A percentile compares a stretch with the other conserved stretches of the same genome.
Conservation (phyloP, 2,888 invertebrate genomes). For the Lasioglossum pauxillum region DNA sequence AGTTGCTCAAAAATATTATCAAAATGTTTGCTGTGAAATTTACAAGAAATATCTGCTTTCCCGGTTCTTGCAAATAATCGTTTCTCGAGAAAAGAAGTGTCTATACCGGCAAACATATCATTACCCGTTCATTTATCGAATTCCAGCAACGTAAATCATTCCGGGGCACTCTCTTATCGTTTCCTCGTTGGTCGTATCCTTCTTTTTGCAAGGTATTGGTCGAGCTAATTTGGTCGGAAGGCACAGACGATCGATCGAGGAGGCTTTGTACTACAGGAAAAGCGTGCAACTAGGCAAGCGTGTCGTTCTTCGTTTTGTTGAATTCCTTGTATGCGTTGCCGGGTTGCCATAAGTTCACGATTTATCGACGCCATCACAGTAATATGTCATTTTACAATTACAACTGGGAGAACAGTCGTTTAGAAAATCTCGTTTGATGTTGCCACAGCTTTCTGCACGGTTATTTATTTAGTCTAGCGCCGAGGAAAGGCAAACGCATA, state of each 20-base stretch:
- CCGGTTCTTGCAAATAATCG: not conserved
- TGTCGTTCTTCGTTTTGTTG: conserved; percentile 50
- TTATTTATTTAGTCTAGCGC: not conserved
- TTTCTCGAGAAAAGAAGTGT: not conserved
- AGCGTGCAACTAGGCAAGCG: conserved; percentile 48
- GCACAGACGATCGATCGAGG: conserved; percentile 33
- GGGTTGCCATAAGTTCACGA: conserved; percentile 34
- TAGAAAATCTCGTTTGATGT: conserved; percentile 17
- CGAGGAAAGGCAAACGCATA: not conserved
- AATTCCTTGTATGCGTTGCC: conserved; percentile 44
- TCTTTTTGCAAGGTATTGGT: conserved; percentile 14
- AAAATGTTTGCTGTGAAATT: not conserved
- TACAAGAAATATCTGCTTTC: not conserved
- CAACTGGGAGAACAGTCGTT: conserved; percentile 17
- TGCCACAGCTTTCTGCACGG: not conserved
- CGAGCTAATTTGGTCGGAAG: conserved; percentile 43
- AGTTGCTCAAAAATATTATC: not conserved
- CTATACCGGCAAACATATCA: not conserved
- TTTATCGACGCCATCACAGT: conserved; percentile 39
- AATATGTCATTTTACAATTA: conserved; percentile 41
- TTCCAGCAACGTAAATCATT: conserved; percentile 28
- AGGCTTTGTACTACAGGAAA: conserved; percentile 33
- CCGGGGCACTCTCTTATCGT: conserved; percentile 31
- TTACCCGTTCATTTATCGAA: not conserved
- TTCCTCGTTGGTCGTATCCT: conserved; percentile 26